phyloP scores from a whole-genome alignment of 2,797 vertebrate genomes.

The Sphaeramia orbicularis region DNA sequence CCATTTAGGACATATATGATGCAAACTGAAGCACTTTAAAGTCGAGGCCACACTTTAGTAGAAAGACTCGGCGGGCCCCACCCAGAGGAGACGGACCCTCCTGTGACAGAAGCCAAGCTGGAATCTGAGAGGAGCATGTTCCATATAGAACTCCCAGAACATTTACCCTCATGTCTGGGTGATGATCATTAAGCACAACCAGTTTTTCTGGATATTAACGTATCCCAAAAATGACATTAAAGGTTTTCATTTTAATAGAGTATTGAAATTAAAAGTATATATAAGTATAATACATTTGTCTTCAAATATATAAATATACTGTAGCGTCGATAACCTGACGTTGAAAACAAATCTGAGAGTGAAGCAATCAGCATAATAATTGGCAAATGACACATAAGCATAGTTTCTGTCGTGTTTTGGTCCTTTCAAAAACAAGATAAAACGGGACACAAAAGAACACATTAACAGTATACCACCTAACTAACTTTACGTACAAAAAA shows the following conservation, averaged over 20 bases:
- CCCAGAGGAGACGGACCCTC: slow-evolving; percentile 51
- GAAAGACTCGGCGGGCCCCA: slow-evolving; percentile 54
- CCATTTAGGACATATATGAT: slow-evolving; percentile 79
- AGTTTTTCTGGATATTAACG: slow-evolving; percentile 72
- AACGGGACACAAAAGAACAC: slow-evolving; percentile 58
- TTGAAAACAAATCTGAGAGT: slow-evolving; percentile 92
- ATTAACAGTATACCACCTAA: slow-evolving; percentile 62
- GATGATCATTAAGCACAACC: slow-evolving; percentile 89
- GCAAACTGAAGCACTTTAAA: slow-evolving; percentile 78
- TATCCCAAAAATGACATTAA: slow-evolving; percentile 86
- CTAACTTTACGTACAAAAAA: slow-evolving; percentile 77
- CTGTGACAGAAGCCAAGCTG: slow-evolving; percentile 62
- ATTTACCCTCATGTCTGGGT: slow-evolving; percentile 72
- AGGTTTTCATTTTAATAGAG: slow-evolving; percentile 88
- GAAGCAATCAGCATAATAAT: slow-evolving; percentile 84
- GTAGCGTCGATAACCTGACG: slow-evolving; percentile 84
- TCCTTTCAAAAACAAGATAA: slow-evolving; percentile 79
- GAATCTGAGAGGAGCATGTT: slow-evolving; percentile 60
- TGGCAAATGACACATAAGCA: slow-evolving; percentile 81
- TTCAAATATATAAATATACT: slow-evolving; percentile 93
- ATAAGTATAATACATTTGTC: slow-evolving; percentile 76
- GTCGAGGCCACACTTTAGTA: slow-evolving; percentile 68
- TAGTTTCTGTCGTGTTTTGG: slow-evolving; percentile 82
- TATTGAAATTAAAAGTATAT: slow-evolving; percentile 88
- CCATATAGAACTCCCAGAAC: slow-evolving; percentile 65